phyloP scores from a whole-genome alignment of 1,140 invertebrate genomes.

The Piezodorus guildinii region DNA sequence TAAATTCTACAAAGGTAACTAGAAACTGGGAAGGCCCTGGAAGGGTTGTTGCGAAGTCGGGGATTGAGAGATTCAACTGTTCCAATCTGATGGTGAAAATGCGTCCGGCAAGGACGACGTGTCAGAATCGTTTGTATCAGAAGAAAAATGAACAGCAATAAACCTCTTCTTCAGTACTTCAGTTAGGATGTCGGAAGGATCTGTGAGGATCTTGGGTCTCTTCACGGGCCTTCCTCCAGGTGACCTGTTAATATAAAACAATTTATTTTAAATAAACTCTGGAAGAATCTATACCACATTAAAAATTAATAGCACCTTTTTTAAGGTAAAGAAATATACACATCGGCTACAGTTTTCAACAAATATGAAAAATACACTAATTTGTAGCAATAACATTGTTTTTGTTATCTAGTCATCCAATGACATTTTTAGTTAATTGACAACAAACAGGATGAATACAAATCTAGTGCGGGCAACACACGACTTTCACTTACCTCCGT shows the following conservation, averaged over 20 bases:
- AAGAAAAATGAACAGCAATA: slow-evolving; percentile 5
- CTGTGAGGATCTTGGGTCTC: background rate
- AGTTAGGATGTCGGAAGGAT: slow-evolving; percentile 15
- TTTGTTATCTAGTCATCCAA: too few relatives aligned
- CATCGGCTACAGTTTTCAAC: too few relatives aligned
- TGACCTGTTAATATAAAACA: background rate
- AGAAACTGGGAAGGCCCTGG: background rate
- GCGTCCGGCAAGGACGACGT: background rate
- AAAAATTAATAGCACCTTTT: too few relatives aligned
- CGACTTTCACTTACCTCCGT: too few relatives aligned
- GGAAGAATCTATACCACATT: background rate
- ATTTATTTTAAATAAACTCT: background rate
- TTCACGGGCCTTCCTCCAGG: slow-evolving; percentile 17
- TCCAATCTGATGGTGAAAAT: background rate
- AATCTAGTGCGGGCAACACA: too few relatives aligned
- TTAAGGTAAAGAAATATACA: too few relatives aligned
- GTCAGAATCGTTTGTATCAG: slow-evolving; percentile 5
- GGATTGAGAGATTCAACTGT: background rate
- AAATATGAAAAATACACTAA: too few relatives aligned
- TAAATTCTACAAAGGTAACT: too few relatives aligned
- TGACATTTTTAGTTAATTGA: too few relatives aligned
- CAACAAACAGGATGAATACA: too few relatives aligned
- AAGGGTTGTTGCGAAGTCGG: background rate
- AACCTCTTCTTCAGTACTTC: slow-evolving; percentile 19
- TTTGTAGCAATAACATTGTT: too few relatives aligned